These are phyloP conservation scores for Lepidonotus clava DNA, from an alignment of 2,888 invertebrate species.

Conservation along the genomic window DNA sequence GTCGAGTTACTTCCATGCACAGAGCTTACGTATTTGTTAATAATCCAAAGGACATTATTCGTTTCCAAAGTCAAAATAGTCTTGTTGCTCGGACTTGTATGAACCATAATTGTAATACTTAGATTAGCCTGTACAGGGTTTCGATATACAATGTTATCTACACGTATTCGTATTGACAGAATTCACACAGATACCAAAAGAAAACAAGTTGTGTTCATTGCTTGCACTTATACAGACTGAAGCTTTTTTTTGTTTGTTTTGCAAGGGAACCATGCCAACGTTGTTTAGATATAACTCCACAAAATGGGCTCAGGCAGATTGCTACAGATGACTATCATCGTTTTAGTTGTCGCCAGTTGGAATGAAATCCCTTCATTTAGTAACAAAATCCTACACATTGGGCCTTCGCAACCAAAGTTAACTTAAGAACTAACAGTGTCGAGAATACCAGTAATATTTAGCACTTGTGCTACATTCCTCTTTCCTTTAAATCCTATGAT, in stretches of 20 bases:
- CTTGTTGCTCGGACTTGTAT: constrained; percentile 23
- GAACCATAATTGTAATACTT: constrained; percentile 21
- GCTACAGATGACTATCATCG: too few species aligned
- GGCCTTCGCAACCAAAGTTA: not conserved
- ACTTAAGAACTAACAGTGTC: constrained; percentile 13
- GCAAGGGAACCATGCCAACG: not conserved
- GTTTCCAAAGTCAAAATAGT: not conserved
- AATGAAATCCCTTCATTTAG: too few species aligned
- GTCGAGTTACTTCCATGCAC: constrained; percentile 15
- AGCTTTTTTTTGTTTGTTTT: constrained; percentile 11
- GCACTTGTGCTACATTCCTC: not conserved
- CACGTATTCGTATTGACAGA: not conserved
- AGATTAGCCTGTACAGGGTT: constrained; percentile 39
- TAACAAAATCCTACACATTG: not conserved
- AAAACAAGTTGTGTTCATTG: constrained; percentile 16
- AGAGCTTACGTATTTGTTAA: not conserved
- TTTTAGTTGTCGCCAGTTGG: too few species aligned
- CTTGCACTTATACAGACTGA: constrained; percentile 14
- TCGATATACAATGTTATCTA: constrained; percentile 37
- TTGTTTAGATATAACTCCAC: not conserved
- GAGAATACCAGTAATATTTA: constrained; percentile 4
- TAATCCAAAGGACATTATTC: not conserved
- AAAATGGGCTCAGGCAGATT: not conserved
- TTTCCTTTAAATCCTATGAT: not conserved
- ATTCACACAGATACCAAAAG: constrained; percentile 19